Conservation (phyloP, 2,888 invertebrate genomes). For the Nephrocerus scutellatus region DNA sequence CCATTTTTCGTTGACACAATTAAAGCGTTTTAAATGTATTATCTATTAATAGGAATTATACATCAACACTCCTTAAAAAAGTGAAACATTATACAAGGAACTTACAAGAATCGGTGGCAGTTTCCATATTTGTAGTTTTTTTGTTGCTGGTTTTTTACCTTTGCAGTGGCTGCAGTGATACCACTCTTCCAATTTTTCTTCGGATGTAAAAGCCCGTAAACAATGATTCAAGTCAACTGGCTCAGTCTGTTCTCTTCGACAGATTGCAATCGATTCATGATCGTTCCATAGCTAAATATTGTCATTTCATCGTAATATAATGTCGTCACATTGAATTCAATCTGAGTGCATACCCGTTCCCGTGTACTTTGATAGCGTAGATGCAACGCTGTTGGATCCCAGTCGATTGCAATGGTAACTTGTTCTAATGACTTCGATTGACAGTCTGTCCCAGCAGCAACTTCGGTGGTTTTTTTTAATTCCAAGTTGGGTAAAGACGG, state of each 20-base stretch:
- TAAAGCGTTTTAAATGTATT: constrained; percentile 86
- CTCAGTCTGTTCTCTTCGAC: constrained; percentile 66
- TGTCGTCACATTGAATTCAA: constrained; percentile 1
- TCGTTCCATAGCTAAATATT: constrained; percentile 60
- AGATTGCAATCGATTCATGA: constrained; percentile 65
- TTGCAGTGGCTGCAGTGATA: constrained; percentile 82
- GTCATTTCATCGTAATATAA: not conserved
- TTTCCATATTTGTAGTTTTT: constrained; percentile 87
- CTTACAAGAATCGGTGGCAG: constrained; percentile 78
- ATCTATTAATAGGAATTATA: constrained; percentile 54
- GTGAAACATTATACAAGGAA: constrained; percentile 11
- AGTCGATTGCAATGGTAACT: constrained; percentile 71
- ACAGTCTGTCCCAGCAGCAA: constrained; percentile 8
- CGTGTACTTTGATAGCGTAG: constrained; percentile 75
- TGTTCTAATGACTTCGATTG: constrained; percentile 40
- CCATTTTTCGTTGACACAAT: constrained; percentile 85
- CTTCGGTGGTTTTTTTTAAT: constrained; percentile 30
- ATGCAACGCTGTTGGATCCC: constrained; percentile 92
- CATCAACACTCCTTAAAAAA: not conserved
- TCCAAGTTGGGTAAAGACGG: constrained; percentile 42
- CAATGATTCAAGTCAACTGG: constrained; percentile 81
- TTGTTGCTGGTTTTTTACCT: constrained; percentile 75
- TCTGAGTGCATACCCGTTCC: constrained; percentile 54
- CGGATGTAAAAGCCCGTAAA: constrained; percentile 78
- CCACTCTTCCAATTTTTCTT: constrained; percentile 77